Evolutionary conservation across 2,797 vertebrate species (phyloP).

Genomic region (Tapera naevia): DNA sequence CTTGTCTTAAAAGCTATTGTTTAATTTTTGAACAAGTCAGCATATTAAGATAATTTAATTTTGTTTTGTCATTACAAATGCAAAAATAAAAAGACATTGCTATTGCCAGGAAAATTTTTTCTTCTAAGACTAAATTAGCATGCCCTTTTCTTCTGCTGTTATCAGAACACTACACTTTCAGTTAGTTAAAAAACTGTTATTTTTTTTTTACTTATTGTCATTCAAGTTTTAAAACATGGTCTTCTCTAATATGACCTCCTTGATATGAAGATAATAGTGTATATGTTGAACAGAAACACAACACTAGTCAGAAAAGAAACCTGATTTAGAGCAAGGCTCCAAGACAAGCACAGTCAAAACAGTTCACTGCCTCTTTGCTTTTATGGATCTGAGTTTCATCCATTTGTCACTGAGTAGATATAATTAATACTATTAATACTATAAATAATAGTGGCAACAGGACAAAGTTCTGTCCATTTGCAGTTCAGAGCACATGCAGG

Average conservation of each 20-base stretch:
- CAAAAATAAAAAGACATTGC: neutral
- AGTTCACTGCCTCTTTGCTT: neutral
- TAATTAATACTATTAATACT: neutral
- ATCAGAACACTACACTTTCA: neutral
- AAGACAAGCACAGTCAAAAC: neutral
- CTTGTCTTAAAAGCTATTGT: neutral
- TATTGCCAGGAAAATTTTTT: neutral
- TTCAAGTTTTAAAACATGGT: neutral
- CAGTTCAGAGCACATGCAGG: neutral
- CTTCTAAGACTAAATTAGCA: neutral
- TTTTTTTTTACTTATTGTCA: neutral
- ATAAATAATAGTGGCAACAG: accelerated
- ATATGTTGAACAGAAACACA: neutral
- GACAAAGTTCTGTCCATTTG: neutral
- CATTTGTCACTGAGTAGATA: neutral
- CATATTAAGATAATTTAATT: accelerated
- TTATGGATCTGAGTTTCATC: accelerated
- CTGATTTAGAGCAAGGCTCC: neutral
- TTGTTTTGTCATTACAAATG: neutral
- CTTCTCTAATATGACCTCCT: neutral
- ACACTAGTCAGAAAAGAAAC: neutral
- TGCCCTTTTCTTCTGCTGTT: neutral
- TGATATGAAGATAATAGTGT: neutral
- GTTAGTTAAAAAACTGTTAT: neutral
- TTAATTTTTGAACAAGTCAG: neutral